Base-by-base conservation (phyloP, 2,113 vertebrate species). In the Scomber colias region DNA sequence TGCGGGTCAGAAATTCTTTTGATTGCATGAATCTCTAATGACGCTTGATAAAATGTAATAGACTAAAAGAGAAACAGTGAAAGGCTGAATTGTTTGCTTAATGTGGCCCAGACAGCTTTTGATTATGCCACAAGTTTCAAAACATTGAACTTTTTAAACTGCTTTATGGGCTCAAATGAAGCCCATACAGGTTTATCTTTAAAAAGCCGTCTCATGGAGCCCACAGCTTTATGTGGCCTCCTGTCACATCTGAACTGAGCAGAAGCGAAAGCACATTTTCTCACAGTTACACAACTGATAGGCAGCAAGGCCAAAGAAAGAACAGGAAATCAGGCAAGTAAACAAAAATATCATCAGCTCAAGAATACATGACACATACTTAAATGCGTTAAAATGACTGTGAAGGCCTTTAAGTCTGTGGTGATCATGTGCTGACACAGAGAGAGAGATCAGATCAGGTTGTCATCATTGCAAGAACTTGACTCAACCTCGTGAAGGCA, bases 401-500 rank as follows among this genome's bases (percentile, higher is more conserved):
- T 8, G 44, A 17, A 14, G 27, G 24, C 24, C 24, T 27, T 27
- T 27, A 31, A 11, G 12, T 71, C 54, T 19, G 24, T n/a, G 53
- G 12, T 7, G 54, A 13, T 65, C 59, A 75, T 75, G 66, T 57
- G 63, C 48, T 19, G 44, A 60, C 19, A 24, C 5, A 6, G 16
- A n/a, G 48, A 6, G 16, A n/a, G 48, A 62, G 31, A 68, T 64
- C 57, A 49, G 31, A 65, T 57, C 60, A 31, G 60, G 19, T 31
- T 16, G 16, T 55, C 56, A 21, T 74, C 48, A 11, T 13, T 57
- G 45, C 31, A 24, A 51, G 27, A 60, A 55, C 35, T 46, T 46
- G 63, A 60, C 56, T 71, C 13, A 0, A 19, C 21, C 71, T 73
- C 45, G 64, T 79, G 66, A 68, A 71, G 14, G 30, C 14, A 67